A percentile compares a stretch with the other conserved stretches of the same genome.
These are phyloP conservation scores for Tretioscincus oriximinensis DNA, from an alignment of 2,113 vertebrate species.

Conservation along the genomic window DNA sequence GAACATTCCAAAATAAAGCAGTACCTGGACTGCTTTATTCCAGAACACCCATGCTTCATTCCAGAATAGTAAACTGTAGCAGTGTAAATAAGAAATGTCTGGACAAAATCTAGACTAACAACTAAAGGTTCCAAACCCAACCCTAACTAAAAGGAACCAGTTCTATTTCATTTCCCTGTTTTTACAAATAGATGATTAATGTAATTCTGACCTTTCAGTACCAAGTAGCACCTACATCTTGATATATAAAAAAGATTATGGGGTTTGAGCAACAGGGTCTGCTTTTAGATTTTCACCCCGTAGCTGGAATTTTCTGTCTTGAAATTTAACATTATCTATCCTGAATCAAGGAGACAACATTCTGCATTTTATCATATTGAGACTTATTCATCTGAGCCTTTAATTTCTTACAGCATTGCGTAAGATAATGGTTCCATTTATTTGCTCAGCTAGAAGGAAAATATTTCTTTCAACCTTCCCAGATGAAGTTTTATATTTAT, in stretches of 20 bases:
- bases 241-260: background rate
- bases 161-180: background rate
- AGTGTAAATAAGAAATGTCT: too few relatives aligned
- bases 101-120: too few relatives aligned
- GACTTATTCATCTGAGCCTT: background rate
- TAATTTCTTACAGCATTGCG: background rate
- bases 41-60: too few relatives aligned
- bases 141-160: background rate
- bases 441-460: constrained; percentile 11
- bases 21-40: too few relatives aligned
- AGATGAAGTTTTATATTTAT: background rate
- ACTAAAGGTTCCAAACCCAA: too few relatives aligned
- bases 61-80: too few relatives aligned
- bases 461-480: background rate
- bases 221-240: background rate
- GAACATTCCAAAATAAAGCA: too few relatives aligned
- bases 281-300: background rate
- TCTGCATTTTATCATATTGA: background rate
- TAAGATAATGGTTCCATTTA: background rate
- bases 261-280: background rate
- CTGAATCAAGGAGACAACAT: background rate
- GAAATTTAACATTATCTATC: background rate
- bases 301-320: background rate
- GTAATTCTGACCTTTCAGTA: background rate
- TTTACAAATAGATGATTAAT: background rate